Base-by-base conservation (phyloP, 2,888 invertebrate species). In the Erannis defoliaria region DNA sequence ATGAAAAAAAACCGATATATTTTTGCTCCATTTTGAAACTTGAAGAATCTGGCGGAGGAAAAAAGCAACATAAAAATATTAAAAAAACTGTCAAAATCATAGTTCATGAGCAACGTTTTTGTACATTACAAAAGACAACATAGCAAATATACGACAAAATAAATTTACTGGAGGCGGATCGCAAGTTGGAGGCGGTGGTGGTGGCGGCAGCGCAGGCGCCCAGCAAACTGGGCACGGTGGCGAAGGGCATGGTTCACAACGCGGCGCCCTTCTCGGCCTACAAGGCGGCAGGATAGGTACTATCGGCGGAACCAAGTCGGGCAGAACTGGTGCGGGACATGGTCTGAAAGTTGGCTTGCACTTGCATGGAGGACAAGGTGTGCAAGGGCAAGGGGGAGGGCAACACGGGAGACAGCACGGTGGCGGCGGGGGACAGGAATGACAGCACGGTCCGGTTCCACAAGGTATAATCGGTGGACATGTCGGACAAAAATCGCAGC, bases 171-270 rank as follows among this genome's bases (percentile, higher is more conserved):
- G 93, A 33, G 92, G 87, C 55, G 86, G 89, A 73, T 92, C 85
- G 72, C 92, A 86, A 42, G 88, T 83, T 58, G 86, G 86, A 23
- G 89, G 90, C 5, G 89, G 90, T 37, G 89, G 90, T 53, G 89
- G 88, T 69, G 93, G 92, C 0, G 93, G 93, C 40, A 90, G 70
- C 5, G 88, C 82, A 33, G 92, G 93, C 1, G 92, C 92, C 49
- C 84, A 89, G 65, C 83, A 90, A 8, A 88, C 86, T 16, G 89
- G 88, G 1, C 68, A 68, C 0, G 85, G 82, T 0, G 85, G 86
- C 10, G 73, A 75, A 0, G 86, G 66, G 9, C 46, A 54, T 16
- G 64, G 87, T 3, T 88, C 88, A 35, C 72, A 73, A 0, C 84
- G 80, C 5, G 88, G 88, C 19, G 67, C 60, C 26, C 93, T 83